These are phyloP conservation scores for Aphrophora alni DNA, from an alignment of 2,888 invertebrate genomes.

Conservation along the genomic window DNA sequence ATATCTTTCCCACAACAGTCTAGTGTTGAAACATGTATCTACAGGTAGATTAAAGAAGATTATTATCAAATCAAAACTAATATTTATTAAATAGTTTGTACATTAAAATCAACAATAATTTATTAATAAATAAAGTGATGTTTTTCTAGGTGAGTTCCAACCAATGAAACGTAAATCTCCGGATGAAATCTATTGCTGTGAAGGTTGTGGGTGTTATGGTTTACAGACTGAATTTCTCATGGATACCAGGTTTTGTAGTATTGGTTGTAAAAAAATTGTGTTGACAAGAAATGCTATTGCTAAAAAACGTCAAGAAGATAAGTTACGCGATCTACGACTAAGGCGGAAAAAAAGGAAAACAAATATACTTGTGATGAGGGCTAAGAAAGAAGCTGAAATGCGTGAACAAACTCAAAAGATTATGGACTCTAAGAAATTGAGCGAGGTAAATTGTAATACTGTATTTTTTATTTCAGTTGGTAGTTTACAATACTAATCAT, in stretches of 20 bases:
- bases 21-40: too few relatives aligned
- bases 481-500: too few relatives aligned
- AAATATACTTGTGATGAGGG: slow-evolving; percentile 32
- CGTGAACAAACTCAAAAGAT: neutral
- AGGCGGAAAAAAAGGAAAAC: slow-evolving; percentile 48
- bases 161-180: neutral
- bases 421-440: neutral
- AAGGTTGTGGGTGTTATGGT: slow-evolving; percentile 85
- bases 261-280: slow-evolving; percentile 67
- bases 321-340: slow-evolving; percentile 29
- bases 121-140: too few relatives aligned
- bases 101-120: too few relatives aligned
- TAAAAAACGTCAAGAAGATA: slow-evolving; percentile 51
- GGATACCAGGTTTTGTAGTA: slow-evolving; percentile 77
- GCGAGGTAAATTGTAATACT: neutral
- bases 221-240: slow-evolving; percentile 79
- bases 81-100: too few relatives aligned
- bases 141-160: neutral
- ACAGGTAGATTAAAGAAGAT: too few relatives aligned
- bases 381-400: slow-evolving; percentile 14
- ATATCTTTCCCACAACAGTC: too few relatives aligned
- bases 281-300: slow-evolving; percentile 55
- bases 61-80: too few relatives aligned
- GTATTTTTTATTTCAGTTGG: too few relatives aligned
- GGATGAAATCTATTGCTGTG: slow-evolving; percentile 74